Evolutionary conservation across 2,888 invertebrate genomes (phyloP).

Genomic region (Drosophila setosimentum): DNA sequence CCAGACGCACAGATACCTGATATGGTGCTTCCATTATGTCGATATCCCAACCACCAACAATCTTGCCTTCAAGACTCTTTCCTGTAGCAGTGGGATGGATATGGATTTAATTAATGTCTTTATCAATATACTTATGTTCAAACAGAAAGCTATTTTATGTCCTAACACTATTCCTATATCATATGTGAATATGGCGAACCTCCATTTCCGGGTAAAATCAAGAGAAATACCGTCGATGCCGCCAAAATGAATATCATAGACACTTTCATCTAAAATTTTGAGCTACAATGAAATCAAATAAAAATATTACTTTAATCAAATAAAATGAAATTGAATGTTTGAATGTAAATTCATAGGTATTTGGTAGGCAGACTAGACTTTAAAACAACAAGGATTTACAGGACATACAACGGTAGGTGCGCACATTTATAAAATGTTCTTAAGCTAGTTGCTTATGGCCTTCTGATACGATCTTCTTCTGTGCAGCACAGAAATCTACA

Average conservation of each 20-base stretch:
- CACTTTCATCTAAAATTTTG: neutral
- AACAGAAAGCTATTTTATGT: neutral
- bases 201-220: neutral
- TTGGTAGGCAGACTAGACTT: neutral
- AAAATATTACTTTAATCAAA: neutral
- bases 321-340: neutral
- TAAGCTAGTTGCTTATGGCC: too few species aligned
- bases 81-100: conserved; percentile 21
- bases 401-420: neutral
- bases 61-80: conserved; percentile 73
- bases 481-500: too few species aligned
- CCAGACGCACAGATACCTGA: conserved; percentile 76
- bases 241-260: neutral
- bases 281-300: neutral
- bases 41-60: conserved; percentile 71
- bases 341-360: neutral
- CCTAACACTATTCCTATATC: neutral
- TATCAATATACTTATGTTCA: neutral
- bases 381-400: neutral
- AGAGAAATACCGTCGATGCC: neutral
- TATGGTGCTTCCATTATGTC: conserved; percentile 54
- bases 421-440: neutral
- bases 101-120: neutral
- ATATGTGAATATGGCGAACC: neutral
- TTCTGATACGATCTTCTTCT: too few species aligned